phyloP scores from a whole-genome alignment of 2,113 vertebrate genomes.

The Osmerus mordax region DNA sequence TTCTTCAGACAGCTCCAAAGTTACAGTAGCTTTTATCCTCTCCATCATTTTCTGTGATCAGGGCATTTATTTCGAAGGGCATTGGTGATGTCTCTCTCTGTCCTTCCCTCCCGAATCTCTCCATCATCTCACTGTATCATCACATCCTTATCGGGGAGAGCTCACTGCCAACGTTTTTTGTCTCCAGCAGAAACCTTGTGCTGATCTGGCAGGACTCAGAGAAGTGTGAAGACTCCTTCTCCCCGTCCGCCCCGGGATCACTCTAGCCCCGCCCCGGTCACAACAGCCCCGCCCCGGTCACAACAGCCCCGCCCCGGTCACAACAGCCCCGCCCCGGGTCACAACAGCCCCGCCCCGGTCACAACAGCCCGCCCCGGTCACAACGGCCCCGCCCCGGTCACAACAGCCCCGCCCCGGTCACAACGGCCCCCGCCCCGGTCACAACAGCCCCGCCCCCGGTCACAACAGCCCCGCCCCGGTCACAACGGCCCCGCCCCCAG shows the following conservation, averaged over 20 bases:
- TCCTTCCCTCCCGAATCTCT: constrained; percentile 4
- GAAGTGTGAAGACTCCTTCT: constrained; percentile 28
- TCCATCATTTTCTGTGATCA: too few relatives aligned
- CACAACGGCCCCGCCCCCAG: neutral
- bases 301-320: neutral
- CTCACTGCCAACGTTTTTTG: too few relatives aligned
- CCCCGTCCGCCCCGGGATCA: neutral
- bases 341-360: too few relatives aligned
- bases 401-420: too few relatives aligned
- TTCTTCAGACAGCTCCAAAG: neutral
- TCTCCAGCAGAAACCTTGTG: constrained; percentile 31
- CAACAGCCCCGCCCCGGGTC: too few relatives aligned
- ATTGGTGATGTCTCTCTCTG: constrained; percentile 4
- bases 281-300: neutral
- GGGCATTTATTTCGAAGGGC: too few relatives aligned
- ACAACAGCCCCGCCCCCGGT: neutral
- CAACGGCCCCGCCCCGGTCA: too few relatives aligned
- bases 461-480: too few relatives aligned
- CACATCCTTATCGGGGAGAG: too few relatives aligned
- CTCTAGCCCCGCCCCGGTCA: neutral
- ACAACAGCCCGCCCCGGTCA: neutral
- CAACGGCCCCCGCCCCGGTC: constrained; percentile 11
- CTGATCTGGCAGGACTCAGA: constrained; percentile 40
- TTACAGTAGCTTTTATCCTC: too few relatives aligned
- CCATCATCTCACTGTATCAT: too few relatives aligned